phyloP scores from a whole-genome alignment of 2,113 vertebrate genomes.

The Hippocampus guttulatus region DNA sequence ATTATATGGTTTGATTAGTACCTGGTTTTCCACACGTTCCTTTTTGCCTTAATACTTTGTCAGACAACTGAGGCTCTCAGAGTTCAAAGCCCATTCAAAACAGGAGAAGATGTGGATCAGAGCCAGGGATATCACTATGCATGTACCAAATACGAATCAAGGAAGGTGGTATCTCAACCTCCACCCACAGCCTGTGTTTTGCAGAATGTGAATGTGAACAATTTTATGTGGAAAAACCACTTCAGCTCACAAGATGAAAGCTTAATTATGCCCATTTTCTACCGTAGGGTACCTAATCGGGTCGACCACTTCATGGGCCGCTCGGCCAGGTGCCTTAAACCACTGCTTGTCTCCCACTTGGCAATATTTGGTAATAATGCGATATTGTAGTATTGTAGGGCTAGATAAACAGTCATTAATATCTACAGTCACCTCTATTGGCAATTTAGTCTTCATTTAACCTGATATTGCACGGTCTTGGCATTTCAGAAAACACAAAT shows the following conservation, averaged over 20 bases:
- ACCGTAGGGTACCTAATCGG: conserved; percentile 9
- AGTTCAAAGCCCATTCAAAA: conserved; percentile 29
- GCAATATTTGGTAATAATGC: background rate
- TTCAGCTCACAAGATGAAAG: conserved; percentile 23
- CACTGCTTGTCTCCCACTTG: background rate
- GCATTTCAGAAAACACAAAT: too few species aligned
- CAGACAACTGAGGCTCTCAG: conserved; percentile 31
- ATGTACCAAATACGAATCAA: conserved; percentile 32
- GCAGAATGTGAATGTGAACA: conserved; percentile 42
- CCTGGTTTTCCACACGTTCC: conserved; percentile 27
- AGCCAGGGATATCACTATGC: conserved; percentile 28
- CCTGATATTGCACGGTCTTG: background rate
- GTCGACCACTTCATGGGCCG: background rate
- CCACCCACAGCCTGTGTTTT: conserved; percentile 42
- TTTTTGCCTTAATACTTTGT: conserved; percentile 12
- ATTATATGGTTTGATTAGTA: conserved; percentile 34
- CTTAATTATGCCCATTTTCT: conserved; percentile 5
- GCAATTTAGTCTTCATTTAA: background rate
- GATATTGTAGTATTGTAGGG: too few species aligned
- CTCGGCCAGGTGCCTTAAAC: background rate
- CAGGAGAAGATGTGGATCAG: conserved; percentile 32
- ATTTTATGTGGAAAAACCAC: conserved; percentile 35
- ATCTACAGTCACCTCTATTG: background rate
- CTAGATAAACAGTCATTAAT: background rate
- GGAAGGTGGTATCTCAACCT: conserved; percentile 39